Conservation (phyloP, 92 coral and sea anemone species). For the Epizoanthus fatuus region DNA sequence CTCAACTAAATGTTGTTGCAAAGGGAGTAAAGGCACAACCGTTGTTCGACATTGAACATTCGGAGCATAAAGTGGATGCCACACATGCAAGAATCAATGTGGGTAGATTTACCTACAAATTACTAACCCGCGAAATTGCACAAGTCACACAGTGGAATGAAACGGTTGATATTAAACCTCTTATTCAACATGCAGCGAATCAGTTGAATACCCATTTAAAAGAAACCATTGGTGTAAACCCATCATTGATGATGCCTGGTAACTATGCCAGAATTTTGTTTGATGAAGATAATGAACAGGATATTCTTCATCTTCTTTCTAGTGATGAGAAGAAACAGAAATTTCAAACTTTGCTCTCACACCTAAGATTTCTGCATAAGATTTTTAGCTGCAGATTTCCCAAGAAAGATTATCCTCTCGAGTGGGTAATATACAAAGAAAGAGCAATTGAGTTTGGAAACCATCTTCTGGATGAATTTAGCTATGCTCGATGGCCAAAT, state of each 20-base stretch:
- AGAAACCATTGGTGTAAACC: slow-evolving; percentile 43
- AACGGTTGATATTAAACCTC: slow-evolving; percentile 35
- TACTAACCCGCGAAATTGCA: slow-evolving; percentile 41
- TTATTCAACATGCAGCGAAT: slow-evolving; percentile 43
- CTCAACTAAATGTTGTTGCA: too few species aligned
- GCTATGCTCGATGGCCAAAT: slow-evolving; percentile 51
- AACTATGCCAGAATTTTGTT: slow-evolving; percentile 34
- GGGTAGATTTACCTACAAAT: slow-evolving; percentile 22
- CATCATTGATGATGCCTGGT: slow-evolving; percentile 26
- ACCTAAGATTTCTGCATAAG: slow-evolving; percentile 18
- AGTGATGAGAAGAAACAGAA: slow-evolving; percentile 23
- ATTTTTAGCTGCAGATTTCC: slow-evolving; percentile 36
- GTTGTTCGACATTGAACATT: too few species aligned
- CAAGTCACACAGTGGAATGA: slow-evolving; percentile 55
- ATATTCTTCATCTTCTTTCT: slow-evolving; percentile 27
- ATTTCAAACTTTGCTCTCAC: neutral
- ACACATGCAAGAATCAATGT: too few species aligned
- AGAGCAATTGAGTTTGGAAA: slow-evolving; percentile 40
- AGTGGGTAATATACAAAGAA: slow-evolving; percentile 3
- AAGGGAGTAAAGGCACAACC: too few species aligned
- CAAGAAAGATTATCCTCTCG: slow-evolving; percentile 28
- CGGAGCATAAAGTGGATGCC: too few species aligned
- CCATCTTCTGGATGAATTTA: slow-evolving; percentile 16
- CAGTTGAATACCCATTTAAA: slow-evolving; percentile 34
- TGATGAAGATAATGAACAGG: slow-evolving; percentile 21